Base-by-base conservation (phyloP, 2,888 invertebrate genomes). In the Sesamia inferens region DNA sequence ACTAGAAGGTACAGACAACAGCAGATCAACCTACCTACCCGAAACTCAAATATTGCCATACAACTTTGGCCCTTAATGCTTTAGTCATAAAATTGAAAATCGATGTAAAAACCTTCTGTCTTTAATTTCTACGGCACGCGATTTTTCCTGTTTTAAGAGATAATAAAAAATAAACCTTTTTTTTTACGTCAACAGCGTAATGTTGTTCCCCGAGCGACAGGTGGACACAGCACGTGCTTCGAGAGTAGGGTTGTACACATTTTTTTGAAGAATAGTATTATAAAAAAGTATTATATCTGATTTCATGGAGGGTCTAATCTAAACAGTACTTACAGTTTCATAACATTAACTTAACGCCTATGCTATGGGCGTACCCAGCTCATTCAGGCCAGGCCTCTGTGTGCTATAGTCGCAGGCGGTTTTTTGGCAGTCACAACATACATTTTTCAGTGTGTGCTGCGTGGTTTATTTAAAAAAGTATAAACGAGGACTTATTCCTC, bases 191-290 rank as follows among this genome's bases (percentile, higher is more conserved):
- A 7, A 1, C 14, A 71, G 10, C 14, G 31, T 10, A 24, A 24
- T 39, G 42, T 11, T 62, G 48, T 48, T 57, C 48, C 47, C 16
- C 47, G 8, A 31, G 10, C 58, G 79, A 86, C 86, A 86, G 86
- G 86, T 85, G 86, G 61, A 59, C 70, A 48, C 47, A 39, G 70
- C 85, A 85, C 83, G 83, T 76, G 82, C 73, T 47, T n/a, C 8
- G 16, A 22, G n/a, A 24, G 7, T 57, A 57, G 57, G 57, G 57
- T 6, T 57, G 57, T 14, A 5, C 0, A 57, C 57, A 24, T 24
- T 54, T 10, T 54, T n/a, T 54, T 0, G n/a, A 54, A 54, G n/a
- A 14, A 51, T 16, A 19, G 10, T 44, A 10, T 8, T 31, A 31
- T 31, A 31, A 31, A 31, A n/a, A n/a, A 54, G 22, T 55, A 7